Base-by-base conservation (phyloP, 2,888 invertebrate genomes). In the Monoplex corrugatus region DNA sequence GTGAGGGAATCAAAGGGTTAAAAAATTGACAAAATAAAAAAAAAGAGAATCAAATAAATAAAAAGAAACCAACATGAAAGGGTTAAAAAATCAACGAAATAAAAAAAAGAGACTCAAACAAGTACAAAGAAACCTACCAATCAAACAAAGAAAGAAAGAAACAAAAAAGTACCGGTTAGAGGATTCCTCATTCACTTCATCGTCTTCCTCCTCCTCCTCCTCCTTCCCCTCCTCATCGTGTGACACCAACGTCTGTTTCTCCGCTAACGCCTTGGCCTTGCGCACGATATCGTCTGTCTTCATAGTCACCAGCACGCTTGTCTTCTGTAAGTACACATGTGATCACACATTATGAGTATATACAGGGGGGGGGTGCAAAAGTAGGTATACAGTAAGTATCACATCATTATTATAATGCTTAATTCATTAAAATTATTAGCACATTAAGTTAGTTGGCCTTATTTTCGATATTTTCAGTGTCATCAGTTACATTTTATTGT, bases 261-360 rank as follows among this genome's bases (percentile, higher is more conserved):
- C 93, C 13, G 94, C 94, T 88, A 93, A 88, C 1, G 93, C 93
- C 80, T 94, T 93, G 8, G 94, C 94, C 87, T 94, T 94, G 50
- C 94, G 87, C 6, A 94, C 94, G 68, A 94, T 94, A 85, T 94
- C 94, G 50, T 93, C 94, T 10, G 93, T 93, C 68, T 92, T 92
- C 94, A 94, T 94, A 0, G 93, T 93, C 16, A 92, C 93, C 57
- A 94, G 84, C 5, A 94, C 93, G 0, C 93, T 93, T 38, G 93
- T 94, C 90, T 93, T 93, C 94, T 94, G 89, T 10, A 89, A 85
- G n/a, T 35, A 38, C 19, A 8, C 38, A n/a, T n/a, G 28, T n/a
- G 28, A n/a, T 68, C 68, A 28, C 6, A 28, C 19, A 19, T 50
- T 19, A 50, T 19, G 19, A 50, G 50, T 50, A 50, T n/a, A n/a